Conservation (phyloP, 1,140 invertebrate species). For the Euura saliciscinereae region DNA sequence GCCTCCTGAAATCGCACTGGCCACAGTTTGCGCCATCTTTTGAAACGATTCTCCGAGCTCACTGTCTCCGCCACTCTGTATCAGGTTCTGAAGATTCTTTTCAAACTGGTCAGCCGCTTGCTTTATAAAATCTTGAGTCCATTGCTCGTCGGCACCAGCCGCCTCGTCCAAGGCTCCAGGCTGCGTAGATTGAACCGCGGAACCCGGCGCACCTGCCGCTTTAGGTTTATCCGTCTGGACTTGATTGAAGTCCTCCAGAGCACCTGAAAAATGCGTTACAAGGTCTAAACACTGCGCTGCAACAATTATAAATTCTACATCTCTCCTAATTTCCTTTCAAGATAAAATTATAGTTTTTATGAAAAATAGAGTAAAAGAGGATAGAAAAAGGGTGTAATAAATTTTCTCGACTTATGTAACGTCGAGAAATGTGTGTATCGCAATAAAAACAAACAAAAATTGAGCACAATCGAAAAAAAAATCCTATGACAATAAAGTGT, state of each 20-base stretch:
- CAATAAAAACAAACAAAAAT: too few species aligned
- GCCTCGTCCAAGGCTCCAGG: background rate
- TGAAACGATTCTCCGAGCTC: slow-evolving; percentile 47
- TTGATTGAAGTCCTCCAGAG: slow-evolving; percentile 58
- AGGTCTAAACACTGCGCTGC: too few species aligned
- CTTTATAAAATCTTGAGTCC: slow-evolving; percentile 50
- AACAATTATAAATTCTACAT: too few species aligned
- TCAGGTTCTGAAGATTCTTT: slow-evolving; percentile 44
- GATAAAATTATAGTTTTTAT: too few species aligned
- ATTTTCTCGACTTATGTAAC: too few species aligned
- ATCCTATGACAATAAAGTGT: too few species aligned
- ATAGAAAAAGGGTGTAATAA: too few species aligned
- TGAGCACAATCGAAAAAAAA: too few species aligned
- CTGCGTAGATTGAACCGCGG: slow-evolving; percentile 15
- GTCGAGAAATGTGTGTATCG: too few species aligned
- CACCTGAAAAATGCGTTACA: slow-evolving; percentile 42
- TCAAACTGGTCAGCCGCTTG: slow-evolving; percentile 49
- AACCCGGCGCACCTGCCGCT: slow-evolving; percentile 24
- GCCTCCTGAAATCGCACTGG: slow-evolving; percentile 34
- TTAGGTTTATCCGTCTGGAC: slow-evolving; percentile 31
- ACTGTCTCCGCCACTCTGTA: slow-evolving; percentile 43
- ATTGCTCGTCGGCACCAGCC: slow-evolving; percentile 32
- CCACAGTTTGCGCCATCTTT: slow-evolving; percentile 50
- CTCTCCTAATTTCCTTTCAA: too few species aligned
- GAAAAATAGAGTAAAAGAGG: too few species aligned